A percentile compares a stretch with the other conserved stretches of the same genome.
phyloP scores from a whole-genome alignment of 2,797 vertebrate genomes.

The Eurystomus glaucurus region DNA sequence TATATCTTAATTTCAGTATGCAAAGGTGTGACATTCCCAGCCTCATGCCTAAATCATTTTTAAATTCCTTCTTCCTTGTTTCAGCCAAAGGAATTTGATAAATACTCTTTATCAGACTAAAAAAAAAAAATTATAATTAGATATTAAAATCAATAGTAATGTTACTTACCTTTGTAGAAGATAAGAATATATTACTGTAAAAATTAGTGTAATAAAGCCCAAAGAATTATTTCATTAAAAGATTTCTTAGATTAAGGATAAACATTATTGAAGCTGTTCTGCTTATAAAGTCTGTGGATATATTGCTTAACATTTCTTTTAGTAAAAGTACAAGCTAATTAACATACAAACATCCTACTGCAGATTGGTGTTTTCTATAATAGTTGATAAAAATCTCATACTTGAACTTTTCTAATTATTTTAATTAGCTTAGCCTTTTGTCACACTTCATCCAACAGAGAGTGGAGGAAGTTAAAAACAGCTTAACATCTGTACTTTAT shows the following conservation, averaged over 20 bases:
- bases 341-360: background rate
- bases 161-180: background rate
- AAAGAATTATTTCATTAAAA: background rate
- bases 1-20: background rate
- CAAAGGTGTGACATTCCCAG: background rate
- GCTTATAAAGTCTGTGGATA: background rate
- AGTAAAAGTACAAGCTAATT: constrained; percentile 6
- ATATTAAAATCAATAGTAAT: background rate
- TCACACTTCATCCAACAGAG: background rate
- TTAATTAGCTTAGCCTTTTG: constrained; percentile 52
- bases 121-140: background rate
- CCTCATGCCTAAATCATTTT: background rate
- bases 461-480: background rate
- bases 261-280: background rate
- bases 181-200: background rate
- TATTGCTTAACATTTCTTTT: constrained; percentile 20
- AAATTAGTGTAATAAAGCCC: background rate
- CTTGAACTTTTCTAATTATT: constrained; percentile 33
- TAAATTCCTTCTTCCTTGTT: background rate
- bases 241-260: background rate
- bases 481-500: background rate
- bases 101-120: background rate
- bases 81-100: background rate
- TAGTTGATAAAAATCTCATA: constrained; percentile 27
- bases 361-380: constrained; percentile 16